Base-by-base conservation (phyloP, 2,888 invertebrate genomes). In the Parnassius smintheus region DNA sequence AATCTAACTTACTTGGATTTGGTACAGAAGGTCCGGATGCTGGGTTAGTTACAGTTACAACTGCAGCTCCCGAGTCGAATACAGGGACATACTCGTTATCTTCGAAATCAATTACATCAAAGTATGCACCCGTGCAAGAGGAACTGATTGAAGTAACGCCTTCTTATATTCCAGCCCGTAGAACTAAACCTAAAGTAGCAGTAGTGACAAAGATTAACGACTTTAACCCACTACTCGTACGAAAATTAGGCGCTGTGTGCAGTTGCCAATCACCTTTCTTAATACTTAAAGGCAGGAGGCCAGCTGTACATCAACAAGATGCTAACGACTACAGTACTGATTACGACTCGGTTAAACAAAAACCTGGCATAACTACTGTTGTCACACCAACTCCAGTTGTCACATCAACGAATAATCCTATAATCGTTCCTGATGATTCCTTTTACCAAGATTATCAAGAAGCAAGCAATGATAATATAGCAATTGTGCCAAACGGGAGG, bases 181-280 rank as follows among this genome's bases (percentile, higher is more conserved):
- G 82, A 75, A 81, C 78, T 0, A 92, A 91, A 68, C 92, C 93
- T 35, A 92, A 91, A 72, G 91, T 92, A 48, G 92, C 92, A 50
- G 93, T 94, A 9, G 93, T 95, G 2, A 93, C 95, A 0, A 94
- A 95, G 78, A 92, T 94, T 66, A 95, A 95, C 70, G 95, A 95
- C 70, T 93, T 94, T 70, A 95, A 95, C 79, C 95, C 95, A 0
- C 82, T 95, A 9, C 86, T 95, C 18, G 92, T 95, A 0, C 93
- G 94, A 50, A 96, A 96, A 84, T 83, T 96, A 11, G 95, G 95
- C 2, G 95, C 95, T 3, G 95, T 95, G 59, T 96, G 95, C 70
- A 95, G 95, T 61, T 96, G 95, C 74, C 92, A 92, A 68, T 93
- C 94, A 1, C 93, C 94, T 55, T 84, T 92, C 1, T 70, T 94